phyloP scores from a whole-genome alignment of 30 jellyfish, hydroid and myxozoan species.

The Aurelia aurita region DNA sequence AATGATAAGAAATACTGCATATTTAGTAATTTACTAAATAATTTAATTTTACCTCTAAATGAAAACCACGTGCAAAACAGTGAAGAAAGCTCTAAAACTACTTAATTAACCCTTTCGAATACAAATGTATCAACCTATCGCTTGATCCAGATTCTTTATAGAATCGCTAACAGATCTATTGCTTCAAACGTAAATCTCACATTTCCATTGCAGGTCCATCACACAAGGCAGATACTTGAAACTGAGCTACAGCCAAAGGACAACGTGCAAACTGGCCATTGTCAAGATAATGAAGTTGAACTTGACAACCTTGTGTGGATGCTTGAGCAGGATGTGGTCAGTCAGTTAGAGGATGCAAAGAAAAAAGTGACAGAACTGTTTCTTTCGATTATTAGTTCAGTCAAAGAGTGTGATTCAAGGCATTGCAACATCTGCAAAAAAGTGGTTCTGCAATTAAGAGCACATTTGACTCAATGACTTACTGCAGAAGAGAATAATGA shows the following conservation, averaged over 20 bases:
- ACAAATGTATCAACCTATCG: too few relatives aligned
- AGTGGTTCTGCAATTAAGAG: conserved; percentile 20
- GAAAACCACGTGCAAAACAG: too few relatives aligned
- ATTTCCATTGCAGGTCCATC: neutral
- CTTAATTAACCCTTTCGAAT: too few relatives aligned
- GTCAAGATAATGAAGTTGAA: neutral
- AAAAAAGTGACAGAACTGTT: neutral
- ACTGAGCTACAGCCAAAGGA: neutral
- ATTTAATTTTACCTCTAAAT: too few relatives aligned
- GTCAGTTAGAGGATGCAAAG: conserved; percentile 1
- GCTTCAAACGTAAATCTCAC: too few relatives aligned
- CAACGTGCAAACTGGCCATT: too few relatives aligned
- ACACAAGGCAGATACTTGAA: neutral
- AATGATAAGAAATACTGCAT: too few relatives aligned
- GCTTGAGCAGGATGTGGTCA: neutral
- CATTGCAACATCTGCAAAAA: neutral
- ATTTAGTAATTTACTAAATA: too few relatives aligned
- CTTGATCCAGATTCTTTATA: too few relatives aligned
- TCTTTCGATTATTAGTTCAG: conserved; percentile 10
- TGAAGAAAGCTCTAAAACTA: too few relatives aligned
- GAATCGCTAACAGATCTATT: too few relatives aligned
- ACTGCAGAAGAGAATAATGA: too few relatives aligned
- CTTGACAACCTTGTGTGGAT: neutral
- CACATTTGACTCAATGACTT: conserved; percentile 15
- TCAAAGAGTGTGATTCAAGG: neutral